phyloP scores from a whole-genome alignment of 2,797 vertebrate species.

The Protosalanx chinensis region DNA sequence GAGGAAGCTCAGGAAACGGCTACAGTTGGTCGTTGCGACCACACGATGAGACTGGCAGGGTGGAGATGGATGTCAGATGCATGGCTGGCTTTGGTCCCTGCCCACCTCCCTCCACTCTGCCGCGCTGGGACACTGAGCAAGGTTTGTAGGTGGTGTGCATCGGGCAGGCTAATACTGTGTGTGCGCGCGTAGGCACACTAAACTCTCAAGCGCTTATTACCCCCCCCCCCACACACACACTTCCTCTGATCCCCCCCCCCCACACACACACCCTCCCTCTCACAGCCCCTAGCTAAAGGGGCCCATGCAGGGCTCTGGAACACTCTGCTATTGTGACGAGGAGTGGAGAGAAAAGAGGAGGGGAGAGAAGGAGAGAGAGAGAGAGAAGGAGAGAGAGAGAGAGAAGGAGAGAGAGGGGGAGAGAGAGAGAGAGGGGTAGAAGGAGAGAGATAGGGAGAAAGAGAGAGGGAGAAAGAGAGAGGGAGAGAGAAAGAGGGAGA shows the following conservation, averaged over 20 bases:
- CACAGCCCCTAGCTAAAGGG: constrained; percentile 21
- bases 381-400: neutral
- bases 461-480: neutral
- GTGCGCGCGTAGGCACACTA: neutral
- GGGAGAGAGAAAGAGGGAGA: neutral
- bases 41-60: neutral
- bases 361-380: constrained; percentile 9
- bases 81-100: neutral
- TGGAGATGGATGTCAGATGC: neutral
- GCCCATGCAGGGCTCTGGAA: constrained; percentile 27
- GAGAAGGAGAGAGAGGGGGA: neutral
- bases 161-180: neutral
- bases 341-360: constrained; percentile 12
- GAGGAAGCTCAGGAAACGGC: neutral
- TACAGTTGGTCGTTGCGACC: neutral
- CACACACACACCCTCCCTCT: neutral
- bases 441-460: neutral
- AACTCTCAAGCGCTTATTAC: neutral
- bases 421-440: neutral
- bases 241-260: neutral
- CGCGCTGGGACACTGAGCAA: neutral
- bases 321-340: constrained; percentile 26
- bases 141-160: neutral
- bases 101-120: neutral
- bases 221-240: neutral